These are phyloP conservation scores for Corythoichthys haematopterus DNA, from an alignment of 2,113 vertebrate genomes.

Conservation along the genomic window DNA sequence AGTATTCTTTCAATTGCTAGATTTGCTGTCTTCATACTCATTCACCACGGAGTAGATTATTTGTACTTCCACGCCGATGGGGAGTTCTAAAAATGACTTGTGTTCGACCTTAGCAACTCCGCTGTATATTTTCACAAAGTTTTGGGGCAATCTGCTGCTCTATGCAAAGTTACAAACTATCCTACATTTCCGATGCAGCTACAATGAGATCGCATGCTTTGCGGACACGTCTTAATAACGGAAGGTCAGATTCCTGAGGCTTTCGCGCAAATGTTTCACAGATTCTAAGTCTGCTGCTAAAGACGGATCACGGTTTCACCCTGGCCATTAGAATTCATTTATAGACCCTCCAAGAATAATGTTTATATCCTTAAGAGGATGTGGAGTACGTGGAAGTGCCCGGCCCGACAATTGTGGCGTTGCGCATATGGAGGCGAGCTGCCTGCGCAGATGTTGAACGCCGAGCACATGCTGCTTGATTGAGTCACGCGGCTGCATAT, in stretches of 20 bases:
- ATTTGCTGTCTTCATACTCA: slow-evolving; percentile 8
- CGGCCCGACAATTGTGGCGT: slow-evolving; percentile 28
- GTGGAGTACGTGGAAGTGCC: slow-evolving; percentile 47
- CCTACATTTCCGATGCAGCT: not conserved
- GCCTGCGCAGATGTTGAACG: slow-evolving; percentile 41
- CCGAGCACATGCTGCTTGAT: slow-evolving; percentile 53
- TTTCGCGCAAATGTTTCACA: slow-evolving; percentile 33
- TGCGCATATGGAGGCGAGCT: slow-evolving; percentile 1
- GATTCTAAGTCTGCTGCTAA: slow-evolving; percentile 36
- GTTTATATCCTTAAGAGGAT: slow-evolving; percentile 60
- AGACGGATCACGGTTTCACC: slow-evolving; percentile 52
- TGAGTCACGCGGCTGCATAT: slow-evolving; percentile 10
- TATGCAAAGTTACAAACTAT: not conserved
- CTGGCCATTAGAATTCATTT: slow-evolving; percentile 45
- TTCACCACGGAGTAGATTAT: not conserved
- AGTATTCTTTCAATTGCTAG: too few species aligned
- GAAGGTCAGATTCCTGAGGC: slow-evolving; percentile 38
- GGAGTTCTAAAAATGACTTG: not conserved
- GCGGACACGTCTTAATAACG: slow-evolving; percentile 33
- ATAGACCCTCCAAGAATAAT: slow-evolving; percentile 56
- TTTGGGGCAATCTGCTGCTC: not conserved
- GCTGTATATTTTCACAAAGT: not conserved
- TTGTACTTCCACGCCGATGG: not conserved
- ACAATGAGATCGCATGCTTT: slow-evolving; percentile 11
- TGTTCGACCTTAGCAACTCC: not conserved